Evolutionary conservation across 2,888 invertebrate species (phyloP).

Genomic region (Agrochola litura): DNA sequence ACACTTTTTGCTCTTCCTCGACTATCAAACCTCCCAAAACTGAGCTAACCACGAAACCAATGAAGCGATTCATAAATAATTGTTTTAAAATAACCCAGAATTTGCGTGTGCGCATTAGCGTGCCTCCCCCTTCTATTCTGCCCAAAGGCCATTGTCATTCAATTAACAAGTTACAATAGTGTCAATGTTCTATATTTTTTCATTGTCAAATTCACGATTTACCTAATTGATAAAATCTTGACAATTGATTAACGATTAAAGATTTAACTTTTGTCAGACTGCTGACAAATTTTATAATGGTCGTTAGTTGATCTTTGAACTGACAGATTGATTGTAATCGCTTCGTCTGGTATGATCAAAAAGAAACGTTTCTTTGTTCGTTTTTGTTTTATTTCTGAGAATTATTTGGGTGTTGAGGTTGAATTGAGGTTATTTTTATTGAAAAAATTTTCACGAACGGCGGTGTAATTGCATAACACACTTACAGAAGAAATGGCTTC

Average conservation of each 20-base stretch:
- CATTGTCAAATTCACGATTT: slow-evolving; percentile 67
- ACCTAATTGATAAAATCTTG: slow-evolving; percentile 70
- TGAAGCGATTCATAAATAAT: slow-evolving; percentile 20
- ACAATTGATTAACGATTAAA: slow-evolving; percentile 69
- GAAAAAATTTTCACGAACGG: not conserved
- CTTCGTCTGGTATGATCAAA: slow-evolving; percentile 51
- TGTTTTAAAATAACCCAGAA: slow-evolving; percentile 3
- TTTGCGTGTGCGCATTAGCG: slow-evolving; percentile 6
- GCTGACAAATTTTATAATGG: slow-evolving; percentile 70
- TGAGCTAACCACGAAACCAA: slow-evolving; percentile 12
- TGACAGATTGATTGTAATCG: slow-evolving; percentile 64
- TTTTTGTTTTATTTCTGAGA: slow-evolving; percentile 31
- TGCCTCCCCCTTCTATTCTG: slow-evolving; percentile 42
- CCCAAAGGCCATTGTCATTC: slow-evolving; percentile 61
- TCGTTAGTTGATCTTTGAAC: slow-evolving; percentile 58
- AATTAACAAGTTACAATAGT: slow-evolving; percentile 51
- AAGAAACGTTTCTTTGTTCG: slow-evolving; percentile 47
- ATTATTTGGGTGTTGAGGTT: slow-evolving; percentile 32
- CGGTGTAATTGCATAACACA: too few relatives aligned
- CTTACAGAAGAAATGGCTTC: too few relatives aligned
- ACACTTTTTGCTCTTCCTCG: slow-evolving; percentile 17
- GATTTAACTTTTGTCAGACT: slow-evolving; percentile 64
- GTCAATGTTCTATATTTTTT: slow-evolving; percentile 62
- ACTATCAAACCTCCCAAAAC: not conserved
- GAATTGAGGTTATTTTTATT: slow-evolving; percentile 17